Percentiles rank a stretch among this genome's conserved stretches.
phyloP scores from a whole-genome alignment of 2,797 vertebrate species.

The Leucoraja ocellata region DNA sequence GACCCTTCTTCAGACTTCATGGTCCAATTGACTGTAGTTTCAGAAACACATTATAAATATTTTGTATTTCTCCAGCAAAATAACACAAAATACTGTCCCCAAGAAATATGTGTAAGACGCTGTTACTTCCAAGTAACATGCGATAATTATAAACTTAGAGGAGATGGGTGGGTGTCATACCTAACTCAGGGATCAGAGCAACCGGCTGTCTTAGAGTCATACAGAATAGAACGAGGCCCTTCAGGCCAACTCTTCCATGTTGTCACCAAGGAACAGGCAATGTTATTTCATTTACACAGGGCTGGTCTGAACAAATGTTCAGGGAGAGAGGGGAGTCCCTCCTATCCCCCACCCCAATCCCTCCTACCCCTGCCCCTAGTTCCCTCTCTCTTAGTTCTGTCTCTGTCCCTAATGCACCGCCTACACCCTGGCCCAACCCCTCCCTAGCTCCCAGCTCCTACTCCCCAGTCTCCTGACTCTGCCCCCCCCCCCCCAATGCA shows the following conservation, averaged over 20 bases:
- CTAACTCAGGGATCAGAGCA: not conserved
- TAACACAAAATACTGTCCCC: not conserved
- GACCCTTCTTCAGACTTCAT: no score
- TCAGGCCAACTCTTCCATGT: no score
- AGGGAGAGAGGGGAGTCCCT: no score
- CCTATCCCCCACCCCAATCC: no score
- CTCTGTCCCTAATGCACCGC: no score
- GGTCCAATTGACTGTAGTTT: not conserved
- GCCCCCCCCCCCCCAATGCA: no score
- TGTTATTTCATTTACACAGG: not conserved
- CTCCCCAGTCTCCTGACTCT: no score
- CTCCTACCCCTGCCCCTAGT: no score
- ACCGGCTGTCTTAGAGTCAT: not conserved
- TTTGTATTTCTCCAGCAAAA: not conserved
- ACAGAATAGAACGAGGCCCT: not conserved
- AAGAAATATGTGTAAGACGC: not conserved
- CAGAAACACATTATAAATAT: not conserved
- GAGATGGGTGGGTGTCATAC: not conserved
- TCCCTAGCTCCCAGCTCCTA: no score
- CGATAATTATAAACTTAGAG: not conserved
- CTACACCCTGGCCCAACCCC: no score
- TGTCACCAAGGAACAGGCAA: not conserved
- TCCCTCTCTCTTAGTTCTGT: no score
- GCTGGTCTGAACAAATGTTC: no score
- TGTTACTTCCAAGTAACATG: not conserved